Evolutionary conservation across 2,888 invertebrate genomes (phyloP).

Genomic region (Isotomurus palustris): DNA sequence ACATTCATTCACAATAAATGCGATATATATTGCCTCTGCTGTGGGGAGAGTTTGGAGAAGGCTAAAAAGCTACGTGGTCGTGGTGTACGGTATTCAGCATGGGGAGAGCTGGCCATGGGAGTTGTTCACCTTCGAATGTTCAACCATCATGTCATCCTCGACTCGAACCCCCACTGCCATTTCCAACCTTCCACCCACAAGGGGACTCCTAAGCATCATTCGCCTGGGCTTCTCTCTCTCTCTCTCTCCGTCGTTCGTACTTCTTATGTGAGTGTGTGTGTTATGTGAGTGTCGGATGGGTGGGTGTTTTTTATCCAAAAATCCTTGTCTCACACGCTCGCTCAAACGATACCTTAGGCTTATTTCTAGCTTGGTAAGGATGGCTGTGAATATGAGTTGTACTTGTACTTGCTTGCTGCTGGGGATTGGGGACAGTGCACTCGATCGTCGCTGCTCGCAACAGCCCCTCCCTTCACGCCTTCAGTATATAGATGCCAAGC

Average conservation of each 20-base stretch:
- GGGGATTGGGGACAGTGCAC: no score
- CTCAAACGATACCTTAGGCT: not conserved
- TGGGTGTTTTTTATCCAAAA: constrained; percentile 5
- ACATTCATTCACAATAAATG: no score
- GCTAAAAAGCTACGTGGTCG: no score
- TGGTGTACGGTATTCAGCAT: no score
- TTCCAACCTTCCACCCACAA: constrained; percentile 6
- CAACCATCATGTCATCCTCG: not conserved
- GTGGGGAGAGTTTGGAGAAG: not conserved
- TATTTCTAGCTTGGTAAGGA: not conserved
- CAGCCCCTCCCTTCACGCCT: no score
- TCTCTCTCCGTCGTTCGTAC: not conserved
- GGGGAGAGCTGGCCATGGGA: no score
- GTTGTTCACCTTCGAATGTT: not conserved
- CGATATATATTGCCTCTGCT: no score
- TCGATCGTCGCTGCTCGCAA: no score
- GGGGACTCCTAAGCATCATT: constrained; percentile 6
- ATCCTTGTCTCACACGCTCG: no score
- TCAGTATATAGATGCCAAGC: no score
- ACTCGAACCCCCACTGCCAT: not conserved
- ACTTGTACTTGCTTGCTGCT: not conserved
- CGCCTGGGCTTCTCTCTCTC: no score
- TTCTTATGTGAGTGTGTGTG: not conserved
- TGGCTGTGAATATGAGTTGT: not conserved
- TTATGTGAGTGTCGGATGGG: not conserved